Percentiles rank a stretch among this genome's conserved stretches.
These are phyloP conservation scores for Ctenochaetus hawaiiensis DNA, from an alignment of 2,797 vertebrate genomes.

Conservation along the genomic window DNA sequence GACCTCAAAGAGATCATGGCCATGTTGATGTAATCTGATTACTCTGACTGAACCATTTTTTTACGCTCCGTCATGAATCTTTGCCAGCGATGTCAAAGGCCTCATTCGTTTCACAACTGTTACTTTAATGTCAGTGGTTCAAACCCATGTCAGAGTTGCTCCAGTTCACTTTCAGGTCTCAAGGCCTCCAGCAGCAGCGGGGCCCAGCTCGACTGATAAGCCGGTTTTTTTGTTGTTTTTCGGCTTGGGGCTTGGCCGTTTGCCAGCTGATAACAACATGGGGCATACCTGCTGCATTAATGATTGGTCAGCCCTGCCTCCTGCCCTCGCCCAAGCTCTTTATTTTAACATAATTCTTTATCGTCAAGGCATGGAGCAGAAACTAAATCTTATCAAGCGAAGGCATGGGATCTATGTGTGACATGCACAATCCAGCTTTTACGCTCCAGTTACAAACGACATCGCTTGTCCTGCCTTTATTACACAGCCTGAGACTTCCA, in stretches of 20 bases:
- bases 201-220: conserved; percentile 80
- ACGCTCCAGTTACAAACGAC: background rate
- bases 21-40: too few species aligned
- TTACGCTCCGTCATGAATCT: background rate
- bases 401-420: conserved; percentile 16
- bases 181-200: conserved; percentile 59
- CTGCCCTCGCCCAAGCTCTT: conserved; percentile 60
- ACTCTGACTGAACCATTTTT: background rate
- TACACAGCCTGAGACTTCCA: background rate
- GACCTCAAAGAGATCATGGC: too few species aligned
- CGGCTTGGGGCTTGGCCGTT: conserved; percentile 70
- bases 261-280: conserved; percentile 83
- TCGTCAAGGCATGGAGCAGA: conserved; percentile 37
- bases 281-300: conserved; percentile 88
- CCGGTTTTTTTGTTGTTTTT: conserved; percentile 60
- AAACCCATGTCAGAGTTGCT: conserved; percentile 36
- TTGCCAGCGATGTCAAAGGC: background rate
- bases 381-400: conserved; percentile 50
- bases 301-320: conserved; percentile 84
- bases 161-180: conserved; percentile 60
- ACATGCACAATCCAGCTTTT: background rate
- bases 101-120: conserved; percentile 33
- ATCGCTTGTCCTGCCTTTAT: background rate
- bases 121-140: conserved; percentile 33
- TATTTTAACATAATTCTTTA: conserved; percentile 68